Evolutionary conservation across 1,140 invertebrate species (phyloP), one percentile per base, ranked within the genome.

Genomic region (Caenorhabditis inopinata): DNA sequence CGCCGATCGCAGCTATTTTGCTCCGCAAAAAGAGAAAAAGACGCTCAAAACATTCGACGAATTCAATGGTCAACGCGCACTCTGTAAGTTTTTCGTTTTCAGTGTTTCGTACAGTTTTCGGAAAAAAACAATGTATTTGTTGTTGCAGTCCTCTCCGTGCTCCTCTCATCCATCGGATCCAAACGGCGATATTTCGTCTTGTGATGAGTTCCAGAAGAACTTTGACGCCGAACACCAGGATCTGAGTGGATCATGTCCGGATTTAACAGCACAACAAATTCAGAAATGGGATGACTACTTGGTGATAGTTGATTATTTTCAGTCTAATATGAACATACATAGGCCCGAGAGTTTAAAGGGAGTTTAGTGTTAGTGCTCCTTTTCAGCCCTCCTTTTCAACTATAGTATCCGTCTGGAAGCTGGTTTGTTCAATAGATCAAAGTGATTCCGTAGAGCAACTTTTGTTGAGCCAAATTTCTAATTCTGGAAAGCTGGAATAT

Each of bases 1-100:
- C 75, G 1, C 80, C 80, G 25, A 81, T 81, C 21, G 77, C 80
- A 42, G 80, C 80, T 16, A 81, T 81, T 62, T 78, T 81, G 21
- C 51, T 81, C 16, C 49, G 62, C 16, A 81, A 81, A 35, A 81
- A 78, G 62, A 45, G 80, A 68, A 76, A 75, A 58, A 68, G 62
- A 46, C 74, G 80, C 35, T 49, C 81, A 29, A 74, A 62, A 53
- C 49, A 78, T 35, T 49, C 35, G 16, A 77, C 80, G 23, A 42
- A 76, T 27, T 81, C 80, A 18, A 76, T 81, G 74, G 75, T 62
- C 38, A 42, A 74, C 73, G 25, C 75, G 16, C 32, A 49, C 35
- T 49, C 74, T 6, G 74, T 75, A 46, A 79, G 35, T 79, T 21
- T 38, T 1, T 38, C n/a, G 48, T 62, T 18, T 6, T 35, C 2